Evolutionary conservation across 2,888 invertebrate species (phyloP), one percentile per base, ranked within the genome.

Genomic region (Homarus gammarus): DNA sequence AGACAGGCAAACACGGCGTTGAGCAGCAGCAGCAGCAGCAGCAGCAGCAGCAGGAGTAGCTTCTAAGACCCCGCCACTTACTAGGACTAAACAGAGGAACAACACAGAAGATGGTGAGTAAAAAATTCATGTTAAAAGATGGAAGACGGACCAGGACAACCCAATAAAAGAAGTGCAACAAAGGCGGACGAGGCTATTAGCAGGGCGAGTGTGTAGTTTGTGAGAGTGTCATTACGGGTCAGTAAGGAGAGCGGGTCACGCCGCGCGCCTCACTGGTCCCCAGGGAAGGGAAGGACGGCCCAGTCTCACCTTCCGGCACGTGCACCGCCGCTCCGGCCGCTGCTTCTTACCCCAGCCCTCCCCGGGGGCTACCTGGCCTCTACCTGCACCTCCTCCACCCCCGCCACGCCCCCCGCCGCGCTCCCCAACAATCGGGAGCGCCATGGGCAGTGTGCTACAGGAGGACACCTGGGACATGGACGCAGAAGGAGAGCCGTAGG

Each of bases 251-350:
- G 40, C 68, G 15, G 84, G 33, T 56, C 22, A 27, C n/a, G 36
- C 73, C 70, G 68, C 75, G 56, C 22, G 33, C 61, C 40, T 68
- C 83, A 70, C 51, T n/a, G 38, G 44, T 75, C 77, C 22, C 51
- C 38, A 64, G 31, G 68, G 44, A 38, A 61, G 40, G 72, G 72
- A 51, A n/a, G n/a, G n/a, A 49, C 70, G 44, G 70, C 31, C 81
- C 51, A 40, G 72, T 75, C 87, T 83, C 68, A 83, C 83, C 83
- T 83, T 83, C 72, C 83, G 40, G 68, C 83, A 83, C 27, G 83
- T 83, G 51, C 83, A 83, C 36, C 72, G 38, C 44, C 33, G 36
- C 1, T 8, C 38, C 22, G 15, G 22, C 22, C n/a, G 44, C n/a
- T 75, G 6, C 64, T 64, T n/a, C 75, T 44, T 40, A n/a, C 44